Evolutionary conservation across 2,888 invertebrate genomes (phyloP).

Genomic region (Ptilodon capucinus): DNA sequence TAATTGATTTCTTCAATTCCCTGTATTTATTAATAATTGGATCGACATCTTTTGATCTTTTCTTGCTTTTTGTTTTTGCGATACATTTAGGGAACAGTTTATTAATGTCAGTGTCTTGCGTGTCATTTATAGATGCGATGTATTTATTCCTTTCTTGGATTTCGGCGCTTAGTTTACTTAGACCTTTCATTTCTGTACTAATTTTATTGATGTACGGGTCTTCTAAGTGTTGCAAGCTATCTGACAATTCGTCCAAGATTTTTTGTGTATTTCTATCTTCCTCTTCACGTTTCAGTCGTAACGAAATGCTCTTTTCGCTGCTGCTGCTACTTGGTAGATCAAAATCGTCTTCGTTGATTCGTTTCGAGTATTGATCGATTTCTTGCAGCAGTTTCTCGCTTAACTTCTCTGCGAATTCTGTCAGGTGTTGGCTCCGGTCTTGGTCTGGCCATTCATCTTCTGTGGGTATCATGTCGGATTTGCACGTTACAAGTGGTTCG

Average conservation of each 20-base stretch:
- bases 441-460: conserved; percentile 84
- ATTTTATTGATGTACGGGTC: conserved; percentile 84
- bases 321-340: conserved; percentile 78
- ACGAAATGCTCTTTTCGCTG: conserved; percentile 78
- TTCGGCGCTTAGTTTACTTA: conserved; percentile 82
- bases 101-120: conserved; percentile 71
- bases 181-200: conserved; percentile 81
- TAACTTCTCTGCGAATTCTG: conserved; percentile 91
- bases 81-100: conserved; percentile 76
- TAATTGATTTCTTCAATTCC: conserved; percentile 72
- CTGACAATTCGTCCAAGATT: conserved; percentile 73
- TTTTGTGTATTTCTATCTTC: conserved; percentile 77
- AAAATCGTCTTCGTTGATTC: conserved; percentile 79
- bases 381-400: conserved; percentile 91
- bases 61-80: conserved; percentile 78
- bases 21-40: conserved; percentile 77
- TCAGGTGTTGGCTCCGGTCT: conserved; percentile 86
- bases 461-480: conserved; percentile 74
- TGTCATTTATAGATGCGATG: conserved; percentile 79
- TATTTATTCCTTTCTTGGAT: conserved; percentile 83
- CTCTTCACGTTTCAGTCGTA: conserved; percentile 73
- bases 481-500: conserved; percentile 77
- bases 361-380: conserved; percentile 85
- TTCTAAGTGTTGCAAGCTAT: conserved; percentile 80
- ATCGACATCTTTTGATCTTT: conserved; percentile 74